A percentile compares a stretch with the other conserved stretches of the same genome.
Conservation (phyloP, 2,888 invertebrate genomes). For the Hirtodrosophila confusa region DNA sequence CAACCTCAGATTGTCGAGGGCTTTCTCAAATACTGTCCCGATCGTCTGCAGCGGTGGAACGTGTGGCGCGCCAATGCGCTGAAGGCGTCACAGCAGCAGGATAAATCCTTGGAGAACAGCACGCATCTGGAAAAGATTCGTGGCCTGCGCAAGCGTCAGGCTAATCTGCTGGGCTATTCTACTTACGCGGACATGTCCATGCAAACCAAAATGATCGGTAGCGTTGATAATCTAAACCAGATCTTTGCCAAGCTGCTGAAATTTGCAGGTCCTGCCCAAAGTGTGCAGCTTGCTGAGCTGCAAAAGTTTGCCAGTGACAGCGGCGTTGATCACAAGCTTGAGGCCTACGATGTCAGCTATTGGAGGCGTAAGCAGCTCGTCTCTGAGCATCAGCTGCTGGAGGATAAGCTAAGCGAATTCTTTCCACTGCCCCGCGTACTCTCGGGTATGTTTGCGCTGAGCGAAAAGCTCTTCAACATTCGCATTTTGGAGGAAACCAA, state of each 20-base stretch:
- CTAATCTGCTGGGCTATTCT: conserved; percentile 91
- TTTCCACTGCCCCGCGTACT: conserved; percentile 93
- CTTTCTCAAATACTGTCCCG: conserved; percentile 94
- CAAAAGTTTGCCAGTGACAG: conserved; percentile 89
- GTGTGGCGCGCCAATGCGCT: conserved; percentile 92
- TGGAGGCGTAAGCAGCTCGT: conserved; percentile 92
- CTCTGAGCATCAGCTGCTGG: conserved; percentile 88
- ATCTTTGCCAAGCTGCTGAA: conserved; percentile 88
- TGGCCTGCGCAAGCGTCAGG: conserved; percentile 88
- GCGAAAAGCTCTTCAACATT: conserved; percentile 91
- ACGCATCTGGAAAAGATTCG: conserved; percentile 92
- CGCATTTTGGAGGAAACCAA: conserved; percentile 88
- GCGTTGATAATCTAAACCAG: conserved; percentile 89
- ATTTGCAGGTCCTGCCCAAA: conserved; percentile 90
- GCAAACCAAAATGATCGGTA: conserved; percentile 96
- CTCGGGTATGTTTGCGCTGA: conserved; percentile 90
- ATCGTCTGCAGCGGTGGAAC: conserved; percentile 91
- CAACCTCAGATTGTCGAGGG: conserved; percentile 89
- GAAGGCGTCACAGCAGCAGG: conserved; percentile 88
- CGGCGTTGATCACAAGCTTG: conserved; percentile 89
- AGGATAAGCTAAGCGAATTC: conserved; percentile 90
- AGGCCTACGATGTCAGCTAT: conserved; percentile 94
- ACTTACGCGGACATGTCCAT: conserved; percentile 94
- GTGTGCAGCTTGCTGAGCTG: conserved; percentile 89
- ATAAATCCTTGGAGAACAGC: conserved; percentile 89